Conservation (phyloP, 2,113 vertebrate genomes). For the Corythornis madagascariensis region DNA sequence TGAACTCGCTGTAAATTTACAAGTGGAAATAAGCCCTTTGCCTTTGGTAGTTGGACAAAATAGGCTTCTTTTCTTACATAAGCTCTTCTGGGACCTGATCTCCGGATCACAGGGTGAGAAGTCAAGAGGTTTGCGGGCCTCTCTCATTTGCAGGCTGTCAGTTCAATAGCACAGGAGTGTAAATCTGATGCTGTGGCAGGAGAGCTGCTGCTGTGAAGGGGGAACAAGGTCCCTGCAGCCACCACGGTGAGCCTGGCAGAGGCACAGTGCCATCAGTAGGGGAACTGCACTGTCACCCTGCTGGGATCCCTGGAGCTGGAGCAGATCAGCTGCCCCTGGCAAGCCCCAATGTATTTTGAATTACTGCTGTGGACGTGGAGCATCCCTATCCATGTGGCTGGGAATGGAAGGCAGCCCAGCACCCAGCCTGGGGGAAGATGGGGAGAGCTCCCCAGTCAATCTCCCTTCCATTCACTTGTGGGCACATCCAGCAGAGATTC, state of each 20-base stretch:
- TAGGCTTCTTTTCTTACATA: not conserved
- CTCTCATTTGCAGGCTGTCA: not conserved
- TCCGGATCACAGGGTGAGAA: not conserved
- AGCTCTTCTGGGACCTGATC: not conserved
- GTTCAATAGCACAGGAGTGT: not conserved
- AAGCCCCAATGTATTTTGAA: too few species aligned
- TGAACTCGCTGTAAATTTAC: not conserved
- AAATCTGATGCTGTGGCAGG: not conserved
- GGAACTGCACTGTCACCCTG: not conserved
- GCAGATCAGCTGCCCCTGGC: accelerated
- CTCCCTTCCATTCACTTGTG: not conserved
- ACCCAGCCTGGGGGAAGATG: too few species aligned
- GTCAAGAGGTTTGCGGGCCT: not conserved
- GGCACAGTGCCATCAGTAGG: not conserved
- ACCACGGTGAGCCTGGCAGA: not conserved
- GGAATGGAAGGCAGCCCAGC: not conserved
- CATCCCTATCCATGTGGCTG: not conserved
- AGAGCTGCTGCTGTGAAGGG: not conserved
- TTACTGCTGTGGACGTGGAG: not conserved
- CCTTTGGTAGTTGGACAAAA: not conserved
- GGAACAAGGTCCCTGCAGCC: not conserved
- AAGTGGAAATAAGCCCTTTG: constrained; percentile 21
- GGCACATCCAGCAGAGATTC: not conserved
- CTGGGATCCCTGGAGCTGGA: not conserved
- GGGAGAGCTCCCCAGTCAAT: not conserved